Evolutionary conservation across 2,888 invertebrate species (phyloP).

Genomic region (Eristalis tenax): DNA sequence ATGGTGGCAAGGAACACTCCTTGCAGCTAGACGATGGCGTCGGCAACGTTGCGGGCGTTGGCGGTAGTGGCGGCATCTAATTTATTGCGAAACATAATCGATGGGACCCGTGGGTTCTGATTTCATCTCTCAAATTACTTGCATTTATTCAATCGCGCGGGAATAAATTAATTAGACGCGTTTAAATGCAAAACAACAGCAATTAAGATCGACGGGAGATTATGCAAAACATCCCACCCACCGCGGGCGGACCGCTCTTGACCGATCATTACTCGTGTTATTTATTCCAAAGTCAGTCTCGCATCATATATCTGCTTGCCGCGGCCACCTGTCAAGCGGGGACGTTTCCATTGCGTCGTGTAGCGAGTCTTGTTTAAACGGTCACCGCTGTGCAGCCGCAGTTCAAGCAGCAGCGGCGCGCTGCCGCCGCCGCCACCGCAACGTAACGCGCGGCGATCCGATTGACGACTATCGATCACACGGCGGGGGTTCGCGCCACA

Average conservation of each 20-base stretch:
- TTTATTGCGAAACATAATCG: background rate
- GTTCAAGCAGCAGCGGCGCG: background rate
- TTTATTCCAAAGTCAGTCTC: background rate
- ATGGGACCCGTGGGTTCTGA: background rate
- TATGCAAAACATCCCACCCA: constrained; percentile 1
- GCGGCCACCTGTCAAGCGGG: background rate
- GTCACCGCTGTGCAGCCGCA: background rate
- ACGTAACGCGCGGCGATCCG: background rate
- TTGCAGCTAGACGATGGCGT: background rate
- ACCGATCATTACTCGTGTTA: background rate
- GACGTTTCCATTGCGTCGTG: background rate
- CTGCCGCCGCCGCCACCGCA: too few relatives aligned
- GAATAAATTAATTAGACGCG: background rate
- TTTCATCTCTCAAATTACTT: background rate
- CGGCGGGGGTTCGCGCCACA: background rate
- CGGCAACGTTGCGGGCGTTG: background rate
- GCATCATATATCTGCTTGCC: background rate
- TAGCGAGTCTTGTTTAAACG: background rate
- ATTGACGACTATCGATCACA: background rate
- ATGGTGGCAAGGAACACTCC: background rate
- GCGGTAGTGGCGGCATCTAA: background rate
- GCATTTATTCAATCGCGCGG: background rate
- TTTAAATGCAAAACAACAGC: background rate
- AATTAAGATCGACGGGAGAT: constrained; percentile 1
- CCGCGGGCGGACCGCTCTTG: background rate